phyloP scores from a whole-genome alignment of 1,140 invertebrate species.

The Hyposmocoma kahamanoa region DNA sequence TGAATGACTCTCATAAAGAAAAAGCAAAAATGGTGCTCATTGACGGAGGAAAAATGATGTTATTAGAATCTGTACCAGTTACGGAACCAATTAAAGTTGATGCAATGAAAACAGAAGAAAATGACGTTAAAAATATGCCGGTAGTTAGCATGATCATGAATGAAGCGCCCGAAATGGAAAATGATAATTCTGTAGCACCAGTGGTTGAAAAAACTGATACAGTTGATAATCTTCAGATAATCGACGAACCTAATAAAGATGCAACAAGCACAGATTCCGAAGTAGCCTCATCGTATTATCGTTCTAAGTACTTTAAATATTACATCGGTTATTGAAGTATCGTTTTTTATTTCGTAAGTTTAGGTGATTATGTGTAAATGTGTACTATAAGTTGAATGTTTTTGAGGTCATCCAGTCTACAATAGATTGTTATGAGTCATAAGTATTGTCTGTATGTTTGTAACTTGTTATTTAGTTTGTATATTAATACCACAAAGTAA shows the following conservation, averaged over 20 bases:
- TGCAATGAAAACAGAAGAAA: slow-evolving; percentile 22
- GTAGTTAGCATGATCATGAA: slow-evolving; percentile 15
- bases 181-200: background rate
- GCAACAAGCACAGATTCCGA: slow-evolving; percentile 39
- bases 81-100: slow-evolving; percentile 7
- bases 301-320: slow-evolving; percentile 50
- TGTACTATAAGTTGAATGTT: slow-evolving; percentile 29
- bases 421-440: slow-evolving; percentile 9
- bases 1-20: background rate
- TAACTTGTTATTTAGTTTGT: too few species aligned
- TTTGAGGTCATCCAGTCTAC: background rate
- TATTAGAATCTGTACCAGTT: background rate
- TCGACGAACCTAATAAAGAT: slow-evolving; percentile 19
- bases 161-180: background rate
- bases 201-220: background rate
- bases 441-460: slow-evolving; percentile 1
- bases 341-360: too few species aligned
- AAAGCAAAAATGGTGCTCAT: slow-evolving; percentile 13
- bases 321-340: too few species aligned
- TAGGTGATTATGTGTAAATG: too few species aligned
- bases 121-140: slow-evolving; percentile 25
- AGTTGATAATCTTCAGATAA: slow-evolving; percentile 5
- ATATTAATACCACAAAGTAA: too few species aligned
- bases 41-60: slow-evolving; percentile 10
- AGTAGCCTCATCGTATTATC: slow-evolving; percentile 55